Conservation (phyloP, 2,113 vertebrate species). For the Nestor notabilis region DNA sequence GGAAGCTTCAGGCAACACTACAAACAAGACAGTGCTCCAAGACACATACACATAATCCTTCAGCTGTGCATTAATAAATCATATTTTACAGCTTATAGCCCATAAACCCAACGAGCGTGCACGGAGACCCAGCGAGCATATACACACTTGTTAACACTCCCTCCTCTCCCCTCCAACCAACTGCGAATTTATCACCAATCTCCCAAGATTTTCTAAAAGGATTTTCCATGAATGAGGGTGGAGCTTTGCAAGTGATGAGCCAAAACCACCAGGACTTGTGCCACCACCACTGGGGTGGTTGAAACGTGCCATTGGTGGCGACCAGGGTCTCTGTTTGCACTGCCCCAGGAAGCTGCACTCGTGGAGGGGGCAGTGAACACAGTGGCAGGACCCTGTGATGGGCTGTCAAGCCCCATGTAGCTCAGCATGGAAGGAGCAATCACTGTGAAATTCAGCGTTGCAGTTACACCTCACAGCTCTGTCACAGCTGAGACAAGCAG, state of each 20-base stretch:
- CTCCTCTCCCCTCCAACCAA: neutral
- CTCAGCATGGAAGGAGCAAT: neutral
- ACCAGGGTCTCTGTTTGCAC: neutral
- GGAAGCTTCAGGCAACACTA: slow-evolving; percentile 19
- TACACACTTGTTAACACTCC: neutral
- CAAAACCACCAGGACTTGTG: neutral
- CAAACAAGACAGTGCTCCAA: neutral
- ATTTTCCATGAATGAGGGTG: neutral
- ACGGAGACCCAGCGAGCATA: neutral
- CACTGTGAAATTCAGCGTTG: rapidly evolving
- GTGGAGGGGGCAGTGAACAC: rapidly evolving
- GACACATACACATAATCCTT: neutral
- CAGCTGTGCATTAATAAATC: slow-evolving; percentile 20
- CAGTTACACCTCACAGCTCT: neutral
- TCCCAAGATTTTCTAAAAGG: neutral
- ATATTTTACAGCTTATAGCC: slow-evolving; percentile 25
- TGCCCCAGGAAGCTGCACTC: neutral
- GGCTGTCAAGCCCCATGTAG: rapidly evolving
- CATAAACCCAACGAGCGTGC: neutral
- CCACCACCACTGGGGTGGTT: neutral
- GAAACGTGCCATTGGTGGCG: neutral
- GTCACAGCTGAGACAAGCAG: neutral
- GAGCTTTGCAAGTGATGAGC: neutral
- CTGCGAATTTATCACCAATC: neutral
- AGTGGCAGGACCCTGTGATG: rapidly evolving